Base-by-base conservation (phyloP, 2,797 vertebrate genomes). In the Channallabes apus region DNA sequence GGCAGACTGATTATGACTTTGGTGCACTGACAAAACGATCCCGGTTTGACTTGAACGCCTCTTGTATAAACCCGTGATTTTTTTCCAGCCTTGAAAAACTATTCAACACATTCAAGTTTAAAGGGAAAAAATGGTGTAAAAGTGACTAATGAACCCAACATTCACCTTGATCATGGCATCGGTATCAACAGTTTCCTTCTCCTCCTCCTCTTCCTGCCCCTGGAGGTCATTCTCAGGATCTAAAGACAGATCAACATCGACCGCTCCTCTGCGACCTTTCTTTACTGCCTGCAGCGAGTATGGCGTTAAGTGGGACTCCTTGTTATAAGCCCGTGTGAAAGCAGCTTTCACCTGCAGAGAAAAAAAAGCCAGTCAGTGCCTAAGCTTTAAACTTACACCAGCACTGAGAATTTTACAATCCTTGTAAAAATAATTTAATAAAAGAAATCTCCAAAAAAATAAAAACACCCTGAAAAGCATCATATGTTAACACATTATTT, bases 161-260 rank as follows among this genome's bases (percentile, higher is more conserved):
- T 88, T 93, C 91, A 99, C 98, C 97, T 99, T 99, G 89, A 99
- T 97, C 98, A 99, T 99, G 22, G 96, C 97, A 20, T 99, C 98
- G 0, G 80, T 88, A 83, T 96, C 94, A 27, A 97, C 8, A 4
- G 87, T 89, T 0, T 90, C 89, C 24, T 91, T 92, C 46, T 97
- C 96, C 35, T 91, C 92, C 41, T 97, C 96, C 24, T 90, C 87
- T 41, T 86, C 86, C 56, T 86, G 88, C 0, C n/a, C 20, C 73
- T 85, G 87, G 46, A 84, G 78, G 38, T 95, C 94, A 80, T 86
- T 80, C 3, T 88, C 90, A 41, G 91, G 11, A 22, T 94, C 94
- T 29, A 93, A 96, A 0, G 24, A 92, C n/a, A 93, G 85, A 46
- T 96, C 97, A 0, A 91, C 68, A 15, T 95, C 93, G 0, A 84